Evolutionary conservation across 2,113 vertebrate genomes (phyloP), one percentile per base, ranked within the genome.

Genomic region (Rafetus swinhoei): DNA sequence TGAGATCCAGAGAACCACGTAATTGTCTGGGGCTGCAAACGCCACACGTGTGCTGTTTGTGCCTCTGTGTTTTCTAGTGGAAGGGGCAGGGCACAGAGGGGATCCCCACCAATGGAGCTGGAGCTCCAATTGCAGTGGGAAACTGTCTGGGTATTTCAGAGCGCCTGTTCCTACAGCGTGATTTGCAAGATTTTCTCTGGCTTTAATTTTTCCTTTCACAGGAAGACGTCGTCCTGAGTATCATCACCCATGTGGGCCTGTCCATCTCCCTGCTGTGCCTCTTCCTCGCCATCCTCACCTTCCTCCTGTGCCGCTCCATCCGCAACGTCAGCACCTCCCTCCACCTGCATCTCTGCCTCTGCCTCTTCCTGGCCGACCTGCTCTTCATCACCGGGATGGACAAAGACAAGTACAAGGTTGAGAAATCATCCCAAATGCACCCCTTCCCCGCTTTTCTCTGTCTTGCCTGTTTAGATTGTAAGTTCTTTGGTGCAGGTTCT

Each of bases 191-290:
- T 45, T 45, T 45, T 45, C 45, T 45, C 45, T 45, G 45, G 45
- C 45, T 45, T 45, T 6, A 45, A 45, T 6, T 50, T 59, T 35
- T 29, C 22, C 7, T 3, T 82, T 14, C 21, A 1, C 84, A 97
- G 97, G 93, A 24, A 0, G 88, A 72, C 9, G 5, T 9, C 0
- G 52, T 24, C 4, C 81, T 97, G 79, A 39, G 3, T 0, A 3
- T 90, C 76, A 54, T 98, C 69, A 97, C 96, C 82, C 35, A 72
- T 1, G 90, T 97, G 79, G 97, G 95, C 4, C 45, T 97, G 76
- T 85, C 92, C 60, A 57, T 97, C 2, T 97, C 97, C 5, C 57
- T 97, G 77, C 27, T 91, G 59, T 96, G 84, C 45, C 45, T 69
- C 77, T 95, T 21, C 35, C 0, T 45, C 45, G 45, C 45, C 45